Percentiles rank a stretch among this genome's conserved stretches.
phyloP scores from a whole-genome alignment of 2,888 invertebrate genomes.

The Blastobasis lacticolella region DNA sequence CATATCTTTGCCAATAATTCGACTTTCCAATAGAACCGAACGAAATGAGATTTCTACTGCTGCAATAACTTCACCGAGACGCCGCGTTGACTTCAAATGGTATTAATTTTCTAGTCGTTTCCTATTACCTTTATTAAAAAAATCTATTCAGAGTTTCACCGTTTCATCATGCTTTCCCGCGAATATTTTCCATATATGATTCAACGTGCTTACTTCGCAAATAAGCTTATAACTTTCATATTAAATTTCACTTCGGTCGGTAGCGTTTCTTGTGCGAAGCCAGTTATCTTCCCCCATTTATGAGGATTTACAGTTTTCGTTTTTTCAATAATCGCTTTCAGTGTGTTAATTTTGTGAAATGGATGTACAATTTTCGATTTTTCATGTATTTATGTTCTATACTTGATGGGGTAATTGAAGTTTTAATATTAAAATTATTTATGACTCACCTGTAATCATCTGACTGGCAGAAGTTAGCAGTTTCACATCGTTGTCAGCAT shows the following conservation, averaged over 20 bases:
- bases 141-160: too few species aligned
- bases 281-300: too few species aligned
- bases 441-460: conserved; percentile 58
- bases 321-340: too few species aligned
- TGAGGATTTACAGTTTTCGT: too few species aligned
- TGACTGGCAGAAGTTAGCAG: conserved; percentile 61
- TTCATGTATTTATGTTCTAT: neutral
- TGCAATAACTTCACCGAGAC: conserved; percentile 9
- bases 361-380: neutral
- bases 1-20: conserved; percentile 41
- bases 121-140: neutral
- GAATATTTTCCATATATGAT: too few species aligned
- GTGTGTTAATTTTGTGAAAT: too few species aligned
- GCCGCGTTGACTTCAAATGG: conserved; percentile 19
- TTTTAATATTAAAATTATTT: neutral
- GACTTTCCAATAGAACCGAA: conserved; percentile 31
- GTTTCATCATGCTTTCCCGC: too few species aligned
- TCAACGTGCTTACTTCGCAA: neutral
- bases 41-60: conserved; percentile 45
- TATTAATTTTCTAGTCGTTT: conserved; percentile 9
- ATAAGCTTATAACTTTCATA: too few species aligned
- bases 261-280: too few species aligned
- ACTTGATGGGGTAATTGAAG: too few species aligned
- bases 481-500: conserved; percentile 57
- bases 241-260: too few species aligned